Evolutionary conservation across 1,140 invertebrate genomes (phyloP).

Genomic region (Aphelinus certus): DNA sequence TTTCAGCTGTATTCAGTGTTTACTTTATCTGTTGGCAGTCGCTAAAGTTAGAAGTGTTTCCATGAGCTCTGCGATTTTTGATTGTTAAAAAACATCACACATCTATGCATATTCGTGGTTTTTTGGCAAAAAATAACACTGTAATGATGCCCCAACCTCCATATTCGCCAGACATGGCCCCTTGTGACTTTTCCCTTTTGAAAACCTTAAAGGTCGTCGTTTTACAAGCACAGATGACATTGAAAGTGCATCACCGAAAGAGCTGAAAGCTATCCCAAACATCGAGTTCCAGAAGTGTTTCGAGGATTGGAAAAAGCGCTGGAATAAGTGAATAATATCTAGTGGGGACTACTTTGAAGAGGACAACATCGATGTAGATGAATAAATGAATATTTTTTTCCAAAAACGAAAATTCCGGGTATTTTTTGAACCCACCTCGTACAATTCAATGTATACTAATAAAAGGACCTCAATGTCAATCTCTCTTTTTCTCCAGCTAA

Average conservation of each 20-base stretch:
- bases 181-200: background rate
- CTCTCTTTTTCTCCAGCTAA: too few species aligned
- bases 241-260: background rate
- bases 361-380: slow-evolving; percentile 30
- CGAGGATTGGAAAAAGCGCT: slow-evolving; percentile 40
- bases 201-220: slow-evolving; percentile 4
- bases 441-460: background rate
- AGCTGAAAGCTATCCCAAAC: slow-evolving; percentile 14
- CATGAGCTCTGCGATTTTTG: too few species aligned
- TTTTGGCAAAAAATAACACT: slow-evolving; percentile 37
- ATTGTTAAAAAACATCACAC: slow-evolving; percentile 17
- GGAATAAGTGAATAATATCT: slow-evolving; percentile 38
- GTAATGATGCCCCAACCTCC: slow-evolving; percentile 31
- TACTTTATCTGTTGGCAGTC: too few species aligned
- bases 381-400: slow-evolving; percentile 36
- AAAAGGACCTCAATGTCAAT: too few species aligned
- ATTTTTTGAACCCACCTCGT: slow-evolving; percentile 35
- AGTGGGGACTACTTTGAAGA: slow-evolving; percentile 38
- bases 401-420: slow-evolving; percentile 9
- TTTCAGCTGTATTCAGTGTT: too few species aligned
- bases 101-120: slow-evolving; percentile 24
- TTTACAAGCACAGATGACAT: background rate
- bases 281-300: slow-evolving; percentile 37
- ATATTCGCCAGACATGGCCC: slow-evolving; percentile 38
- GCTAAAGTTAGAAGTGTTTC: too few species aligned